Conservation (phyloP, 2,797 vertebrate genomes). For the Coracias cyanogaster region DNA sequence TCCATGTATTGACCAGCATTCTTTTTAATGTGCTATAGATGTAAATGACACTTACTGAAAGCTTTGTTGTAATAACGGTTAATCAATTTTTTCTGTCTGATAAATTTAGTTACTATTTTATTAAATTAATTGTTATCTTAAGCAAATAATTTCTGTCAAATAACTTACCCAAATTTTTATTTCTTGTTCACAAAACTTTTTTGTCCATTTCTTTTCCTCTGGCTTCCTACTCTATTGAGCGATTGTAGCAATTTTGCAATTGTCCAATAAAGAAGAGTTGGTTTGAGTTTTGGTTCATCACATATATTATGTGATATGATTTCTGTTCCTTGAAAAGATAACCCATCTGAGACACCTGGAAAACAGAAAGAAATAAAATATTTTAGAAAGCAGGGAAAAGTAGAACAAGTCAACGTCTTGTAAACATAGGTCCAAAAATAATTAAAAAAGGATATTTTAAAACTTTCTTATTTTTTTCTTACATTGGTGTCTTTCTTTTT, state of each 20-base stretch:
- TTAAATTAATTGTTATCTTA: not conserved
- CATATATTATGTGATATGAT: not conserved
- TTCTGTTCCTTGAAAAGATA: not conserved
- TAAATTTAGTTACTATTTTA: not conserved
- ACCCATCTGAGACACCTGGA: not conserved
- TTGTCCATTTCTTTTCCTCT: not conserved
- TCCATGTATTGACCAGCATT: not conserved
- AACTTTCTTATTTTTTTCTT: not conserved
- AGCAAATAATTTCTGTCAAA: not conserved
- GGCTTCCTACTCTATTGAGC: not conserved
- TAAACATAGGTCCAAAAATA: not conserved
- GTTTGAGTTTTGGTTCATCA: not conserved
- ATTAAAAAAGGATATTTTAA: not conserved
- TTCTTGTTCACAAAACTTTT: not conserved
- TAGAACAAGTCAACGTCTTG: not conserved
- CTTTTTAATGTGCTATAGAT: not conserved
- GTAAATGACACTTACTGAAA: not conserved
- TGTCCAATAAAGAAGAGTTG: not conserved
- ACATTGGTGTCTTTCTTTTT: rapidly evolving
- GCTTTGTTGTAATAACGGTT: not conserved
- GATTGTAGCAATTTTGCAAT: not conserved
- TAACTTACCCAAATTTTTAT: not conserved
- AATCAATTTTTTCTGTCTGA: not conserved
- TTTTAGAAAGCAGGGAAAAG: not conserved
- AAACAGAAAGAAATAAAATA: not conserved